Evolutionary conservation across 1,140 invertebrate species (phyloP).

Genomic region (Neoseiulus cucumeris): DNA sequence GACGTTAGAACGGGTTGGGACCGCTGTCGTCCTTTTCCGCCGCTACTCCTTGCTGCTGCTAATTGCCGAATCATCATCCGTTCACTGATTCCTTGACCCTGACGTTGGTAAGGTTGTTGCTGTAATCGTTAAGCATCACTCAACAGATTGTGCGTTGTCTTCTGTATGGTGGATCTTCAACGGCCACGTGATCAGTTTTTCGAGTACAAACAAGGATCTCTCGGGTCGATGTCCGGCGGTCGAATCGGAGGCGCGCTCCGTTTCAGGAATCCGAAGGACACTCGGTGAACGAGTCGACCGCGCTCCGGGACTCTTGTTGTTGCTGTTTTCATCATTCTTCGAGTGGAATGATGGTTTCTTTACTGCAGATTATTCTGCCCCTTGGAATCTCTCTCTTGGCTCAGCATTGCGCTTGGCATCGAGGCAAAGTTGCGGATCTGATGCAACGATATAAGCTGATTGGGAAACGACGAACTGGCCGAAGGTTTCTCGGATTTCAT

Average conservation of each 20-base stretch:
- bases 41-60: no score
- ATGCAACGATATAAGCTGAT: constrained; percentile 82
- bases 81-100: no score
- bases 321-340: constrained; percentile 1
- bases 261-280: no score
- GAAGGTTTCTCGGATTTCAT: constrained; percentile 21
- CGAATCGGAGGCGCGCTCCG: background rate
- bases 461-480: constrained; percentile 55
- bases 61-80: no score
- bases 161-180: background rate
- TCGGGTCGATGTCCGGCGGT: no score
- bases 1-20: no score
- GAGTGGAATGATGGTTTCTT: background rate
- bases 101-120: no score
- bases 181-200: background rate
- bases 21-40: no score
- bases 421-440: constrained; percentile 91
- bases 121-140: no score
- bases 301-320: constrained; percentile 4
- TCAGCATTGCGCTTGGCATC: constrained; percentile 45
- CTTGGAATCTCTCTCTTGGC: constrained; percentile 10
- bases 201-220: no score
- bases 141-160: no score
- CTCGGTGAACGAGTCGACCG: no score
- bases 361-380: background rate